Percentiles rank a stretch among this genome's conserved stretches.
These are phyloP conservation scores for Slavum lentiscoides DNA, from an alignment of 2,888 invertebrate genomes.

Conservation along the genomic window DNA sequence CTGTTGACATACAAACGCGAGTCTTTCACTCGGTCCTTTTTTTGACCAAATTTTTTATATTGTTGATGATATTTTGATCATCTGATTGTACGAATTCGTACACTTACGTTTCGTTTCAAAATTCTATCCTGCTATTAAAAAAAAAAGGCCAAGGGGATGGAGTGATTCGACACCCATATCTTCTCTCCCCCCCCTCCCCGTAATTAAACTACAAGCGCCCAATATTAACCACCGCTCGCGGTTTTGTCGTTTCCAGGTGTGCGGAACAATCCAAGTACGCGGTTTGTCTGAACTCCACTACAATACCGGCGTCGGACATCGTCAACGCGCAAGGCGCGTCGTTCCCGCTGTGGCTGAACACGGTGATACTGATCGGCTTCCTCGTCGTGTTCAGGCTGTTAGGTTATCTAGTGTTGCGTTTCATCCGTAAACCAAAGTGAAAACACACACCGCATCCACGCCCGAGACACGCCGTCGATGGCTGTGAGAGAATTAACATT, in stretches of 20 bases:
- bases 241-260: conserved; percentile 63
- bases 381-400: conserved; percentile 72
- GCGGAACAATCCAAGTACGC: conserved; percentile 67
- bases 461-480: conserved; percentile 18
- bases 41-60: too few relatives aligned
- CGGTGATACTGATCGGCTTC: conserved; percentile 71
- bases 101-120: too few relatives aligned
- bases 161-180: too few relatives aligned
- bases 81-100: too few relatives aligned
- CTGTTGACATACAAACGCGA: too few relatives aligned
- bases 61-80: too few relatives aligned
- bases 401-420: conserved; percentile 74
- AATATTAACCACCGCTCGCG: neutral
- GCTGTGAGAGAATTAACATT: conserved; percentile 50
- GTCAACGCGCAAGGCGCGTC: conserved; percentile 69
- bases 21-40: too few relatives aligned
- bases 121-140: too few relatives aligned
- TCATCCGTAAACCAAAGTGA: conserved; percentile 70
- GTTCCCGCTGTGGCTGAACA: conserved; percentile 74
- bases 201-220: too few relatives aligned
- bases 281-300: conserved; percentile 63
- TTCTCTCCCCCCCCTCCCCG: too few relatives aligned
- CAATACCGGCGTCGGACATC: conserved; percentile 71
- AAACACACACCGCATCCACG: neutral
- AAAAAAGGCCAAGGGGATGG: too few relatives aligned